Base-by-base conservation (phyloP, 2,797 vertebrate genomes). In the Oophaga sylvatica region DNA sequence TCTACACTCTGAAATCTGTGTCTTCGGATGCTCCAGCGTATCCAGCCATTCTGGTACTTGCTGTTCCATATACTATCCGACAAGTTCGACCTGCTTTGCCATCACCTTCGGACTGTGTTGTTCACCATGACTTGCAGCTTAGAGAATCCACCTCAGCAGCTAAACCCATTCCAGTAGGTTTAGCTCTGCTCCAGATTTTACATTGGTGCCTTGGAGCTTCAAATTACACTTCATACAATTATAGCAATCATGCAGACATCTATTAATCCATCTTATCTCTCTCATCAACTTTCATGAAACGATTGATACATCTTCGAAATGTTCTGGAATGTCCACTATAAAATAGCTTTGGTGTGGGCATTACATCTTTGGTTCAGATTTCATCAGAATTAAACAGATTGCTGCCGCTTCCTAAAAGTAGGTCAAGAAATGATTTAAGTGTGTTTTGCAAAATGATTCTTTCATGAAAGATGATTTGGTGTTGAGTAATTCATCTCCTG, bases 401-500 rank as follows among this genome's bases (percentile, higher is more conserved):
- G 62, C 29, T 29, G 48, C 62, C 82, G 77, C 78, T 81, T 84
- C 63, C 70, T 68, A 81, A 78, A 77, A 83, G 59, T 67, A 31
- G 60, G 71, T 83, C 86, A 89, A 62, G 48, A 79, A 71, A 84
- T 83, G 53, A 88, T 84, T 84, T 57, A 84, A 80, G 67, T 84
- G 65, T 35, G 83, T 85, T 88, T 79, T 77, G 31, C 15, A 57
- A 81, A 75, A 85, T 75, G 29, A 85, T 88, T 82, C 60, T 76
- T 45, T 78, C 56, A 86, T 83, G 56, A 83, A 89, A 79, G 75
- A 89, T 86, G 84, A 89, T 86, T 86, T 89, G 62, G 56, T 41
- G 81, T 67, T 22, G 45, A 79, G 84, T 29, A 31, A 79, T 79
- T 75, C 45, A 80, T 83, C 80, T 80, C 75, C 56, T 35, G 29